Evolutionary conservation across 2,797 vertebrate species (phyloP).

Genomic region (Onychomys leucogaster): DNA sequence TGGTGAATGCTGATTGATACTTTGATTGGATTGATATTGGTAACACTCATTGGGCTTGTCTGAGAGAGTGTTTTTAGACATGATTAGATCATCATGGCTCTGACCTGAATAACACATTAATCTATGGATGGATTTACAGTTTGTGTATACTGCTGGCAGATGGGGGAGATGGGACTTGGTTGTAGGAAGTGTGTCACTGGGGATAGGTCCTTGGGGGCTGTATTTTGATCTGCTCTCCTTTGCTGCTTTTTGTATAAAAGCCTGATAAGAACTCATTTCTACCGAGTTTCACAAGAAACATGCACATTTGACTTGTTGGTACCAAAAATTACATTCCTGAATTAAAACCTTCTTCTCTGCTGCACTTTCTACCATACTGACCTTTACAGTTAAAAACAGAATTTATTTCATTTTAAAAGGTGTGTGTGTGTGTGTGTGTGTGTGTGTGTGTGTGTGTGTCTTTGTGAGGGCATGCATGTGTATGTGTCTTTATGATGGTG

Average conservation of each 20-base stretch:
- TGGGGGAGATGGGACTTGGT: background rate
- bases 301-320: background rate
- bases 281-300: background rate
- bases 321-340: background rate
- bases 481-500: no score
- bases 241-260: background rate
- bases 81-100: background rate
- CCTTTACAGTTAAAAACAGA: background rate
- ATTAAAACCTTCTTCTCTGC: background rate
- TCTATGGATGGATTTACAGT: background rate
- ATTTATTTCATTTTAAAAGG: background rate
- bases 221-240: background rate
- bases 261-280: background rate
- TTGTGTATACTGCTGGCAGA: background rate
- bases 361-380: background rate
- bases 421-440: no score
- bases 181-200: background rate
- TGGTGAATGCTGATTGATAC: background rate
- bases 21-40: background rate
- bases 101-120: background rate
- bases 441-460: background rate
- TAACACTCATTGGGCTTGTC: background rate
- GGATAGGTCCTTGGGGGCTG: background rate
- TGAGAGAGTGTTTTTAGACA: background rate
- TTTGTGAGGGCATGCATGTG: no score